Conservation (phyloP, 2,797 vertebrate species). For the Cetoscarus ocellatus region DNA sequence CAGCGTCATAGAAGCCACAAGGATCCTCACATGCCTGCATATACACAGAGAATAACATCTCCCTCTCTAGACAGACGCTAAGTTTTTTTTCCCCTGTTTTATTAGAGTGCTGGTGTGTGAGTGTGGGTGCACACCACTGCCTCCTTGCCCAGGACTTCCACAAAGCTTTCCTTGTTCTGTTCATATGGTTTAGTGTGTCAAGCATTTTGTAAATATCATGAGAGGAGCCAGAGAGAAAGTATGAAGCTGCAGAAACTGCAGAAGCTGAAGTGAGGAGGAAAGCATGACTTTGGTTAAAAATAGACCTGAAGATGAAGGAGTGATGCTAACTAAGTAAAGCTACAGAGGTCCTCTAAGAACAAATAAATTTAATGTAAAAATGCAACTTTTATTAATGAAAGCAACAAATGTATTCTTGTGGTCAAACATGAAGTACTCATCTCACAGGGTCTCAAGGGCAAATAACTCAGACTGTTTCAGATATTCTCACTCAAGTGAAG, state of each 20-base stretch:
- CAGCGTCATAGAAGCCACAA: conserved; percentile 9
- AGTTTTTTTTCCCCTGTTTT: conserved; percentile 9
- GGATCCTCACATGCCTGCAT: conserved; percentile 12
- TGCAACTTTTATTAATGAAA: background rate
- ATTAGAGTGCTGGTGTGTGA: conserved; percentile 30
- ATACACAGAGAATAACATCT: conserved; percentile 25
- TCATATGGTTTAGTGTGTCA: conserved; percentile 54
- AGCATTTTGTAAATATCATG: conserved; percentile 43
- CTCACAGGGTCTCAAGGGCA: conserved; percentile 4
- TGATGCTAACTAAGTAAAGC: background rate
- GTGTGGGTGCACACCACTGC: conserved; percentile 17
- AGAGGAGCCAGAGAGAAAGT: conserved; percentile 13
- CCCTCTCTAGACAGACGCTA: background rate
- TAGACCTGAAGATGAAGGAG: background rate
- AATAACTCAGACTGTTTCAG: conserved; percentile 28
- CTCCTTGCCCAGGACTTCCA: conserved; percentile 42
- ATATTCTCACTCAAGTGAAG: conserved; percentile 38
- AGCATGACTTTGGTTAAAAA: conserved; percentile 3
- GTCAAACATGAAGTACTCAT: conserved; percentile 1
- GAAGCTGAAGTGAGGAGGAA: conserved; percentile 1
- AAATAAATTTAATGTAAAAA: background rate
- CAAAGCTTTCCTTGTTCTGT: conserved; percentile 67
- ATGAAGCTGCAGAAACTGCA: background rate
- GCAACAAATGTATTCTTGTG: conserved; percentile 7
- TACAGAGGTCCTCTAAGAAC: background rate